These are phyloP conservation scores for Euphonia xanthogaster DNA, from an alignment of 2,797 vertebrate species.

Conservation along the genomic window DNA sequence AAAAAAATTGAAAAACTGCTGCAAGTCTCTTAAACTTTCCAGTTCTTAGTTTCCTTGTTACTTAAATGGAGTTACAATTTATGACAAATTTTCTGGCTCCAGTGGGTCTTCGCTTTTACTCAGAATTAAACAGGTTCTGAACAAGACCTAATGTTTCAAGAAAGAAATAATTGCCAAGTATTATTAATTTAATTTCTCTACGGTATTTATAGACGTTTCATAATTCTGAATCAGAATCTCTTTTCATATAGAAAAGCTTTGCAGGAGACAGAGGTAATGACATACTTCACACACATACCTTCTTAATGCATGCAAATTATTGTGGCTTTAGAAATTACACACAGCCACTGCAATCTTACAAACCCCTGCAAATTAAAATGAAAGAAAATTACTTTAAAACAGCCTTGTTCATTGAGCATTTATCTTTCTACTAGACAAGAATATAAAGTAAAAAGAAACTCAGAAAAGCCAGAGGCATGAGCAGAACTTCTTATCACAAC, in stretches of 20 bases:
- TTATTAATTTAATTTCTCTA: conserved; percentile 21
- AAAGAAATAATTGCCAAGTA: conserved; percentile 2
- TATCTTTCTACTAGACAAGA: conserved; percentile 10
- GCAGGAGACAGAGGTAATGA: not conserved
- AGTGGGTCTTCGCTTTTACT: not conserved
- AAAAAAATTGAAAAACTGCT: not conserved
- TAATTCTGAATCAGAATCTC: not conserved
- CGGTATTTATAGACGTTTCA: not conserved
- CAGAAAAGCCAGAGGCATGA: not conserved
- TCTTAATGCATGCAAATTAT: conserved; percentile 49
- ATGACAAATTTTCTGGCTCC: not conserved
- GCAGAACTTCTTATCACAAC: conserved; percentile 12
- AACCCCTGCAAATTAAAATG: conserved; percentile 46
- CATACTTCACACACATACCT: not conserved
- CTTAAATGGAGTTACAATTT: not conserved
- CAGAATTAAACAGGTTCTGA: not conserved
- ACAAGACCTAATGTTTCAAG: not conserved
- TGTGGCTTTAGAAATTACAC: not conserved
- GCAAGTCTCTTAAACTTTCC: not conserved
- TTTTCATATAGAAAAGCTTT: conserved; percentile 13
- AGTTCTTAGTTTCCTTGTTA: not conserved
- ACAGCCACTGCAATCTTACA: conserved; percentile 31
- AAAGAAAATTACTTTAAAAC: conserved; percentile 52
- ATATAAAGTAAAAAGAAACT: conserved; percentile 20
- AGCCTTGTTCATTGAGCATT: conserved; percentile 2